A percentile compares a stretch with the other conserved stretches of the same genome.
Evolutionary conservation across 1,140 invertebrate genomes (phyloP).

Genomic region (Parasteatoda tepidariorum): DNA sequence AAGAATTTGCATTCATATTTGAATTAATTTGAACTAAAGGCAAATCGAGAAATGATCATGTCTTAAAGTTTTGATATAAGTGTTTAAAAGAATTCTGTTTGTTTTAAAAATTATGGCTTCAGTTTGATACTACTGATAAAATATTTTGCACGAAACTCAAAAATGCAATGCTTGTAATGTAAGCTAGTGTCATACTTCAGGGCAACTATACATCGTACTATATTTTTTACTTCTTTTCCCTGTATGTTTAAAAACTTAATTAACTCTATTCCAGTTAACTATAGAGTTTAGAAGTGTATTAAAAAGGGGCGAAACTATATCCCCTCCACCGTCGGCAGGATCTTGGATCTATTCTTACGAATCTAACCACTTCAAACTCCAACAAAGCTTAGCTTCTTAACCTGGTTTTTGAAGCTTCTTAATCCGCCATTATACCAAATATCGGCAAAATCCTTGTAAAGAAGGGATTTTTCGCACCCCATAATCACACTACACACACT

Average conservation of each 20-base stretch:
- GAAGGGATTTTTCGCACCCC: constrained; percentile 37
- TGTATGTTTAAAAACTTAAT: no score
- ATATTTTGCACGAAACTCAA: no score
- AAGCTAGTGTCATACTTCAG: neutral
- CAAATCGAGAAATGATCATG: no score
- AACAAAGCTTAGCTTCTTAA: constrained; percentile 33
- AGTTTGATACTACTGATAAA: no score
- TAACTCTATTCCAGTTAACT: neutral
- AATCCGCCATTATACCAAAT: constrained; percentile 28
- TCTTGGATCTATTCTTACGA: neutral
- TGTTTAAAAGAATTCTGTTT: no score
- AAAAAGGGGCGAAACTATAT: neutral
- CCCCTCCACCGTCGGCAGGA: neutral
- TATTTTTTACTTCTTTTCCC: neutral
- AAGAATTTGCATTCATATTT: no score
- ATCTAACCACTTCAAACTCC: neutral
- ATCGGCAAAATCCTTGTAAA: constrained; percentile 7
- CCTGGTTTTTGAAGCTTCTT: constrained; percentile 19
- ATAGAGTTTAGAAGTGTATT: neutral
- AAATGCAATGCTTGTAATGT: no score
- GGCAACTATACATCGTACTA: neutral
- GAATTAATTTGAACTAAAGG: no score
- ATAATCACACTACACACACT: constrained; percentile 18
- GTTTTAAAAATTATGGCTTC: no score
- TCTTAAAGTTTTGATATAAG: no score